Conservation (phyloP, 2,797 vertebrate species). For the Parotocinclus haroldoi region DNA sequence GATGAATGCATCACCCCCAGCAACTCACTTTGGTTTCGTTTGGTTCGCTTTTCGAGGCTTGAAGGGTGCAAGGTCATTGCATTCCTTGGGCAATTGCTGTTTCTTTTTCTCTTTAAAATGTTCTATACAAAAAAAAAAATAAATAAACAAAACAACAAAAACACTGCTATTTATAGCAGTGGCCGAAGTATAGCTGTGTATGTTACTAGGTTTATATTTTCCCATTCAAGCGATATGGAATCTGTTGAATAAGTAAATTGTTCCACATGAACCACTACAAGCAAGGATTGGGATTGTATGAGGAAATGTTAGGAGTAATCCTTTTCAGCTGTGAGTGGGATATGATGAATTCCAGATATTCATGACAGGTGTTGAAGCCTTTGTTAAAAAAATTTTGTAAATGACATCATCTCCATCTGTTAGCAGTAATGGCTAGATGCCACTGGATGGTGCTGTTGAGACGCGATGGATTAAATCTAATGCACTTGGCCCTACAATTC, state of each 20-base stretch:
- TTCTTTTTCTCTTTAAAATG: slow-evolving; percentile 5
- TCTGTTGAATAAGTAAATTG: too few species aligned
- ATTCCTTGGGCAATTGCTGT: slow-evolving; percentile 6
- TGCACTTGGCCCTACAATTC: background rate
- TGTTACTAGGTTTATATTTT: background rate
- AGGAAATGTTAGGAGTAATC: background rate
- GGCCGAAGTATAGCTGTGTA: background rate
- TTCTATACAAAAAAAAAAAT: background rate
- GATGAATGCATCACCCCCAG: slow-evolving; percentile 39
- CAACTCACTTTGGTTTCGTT: slow-evolving; percentile 32
- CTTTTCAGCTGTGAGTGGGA: background rate
- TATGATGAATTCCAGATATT: slow-evolving; percentile 7
- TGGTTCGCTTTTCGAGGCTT: slow-evolving; percentile 19
- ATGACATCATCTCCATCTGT: background rate
- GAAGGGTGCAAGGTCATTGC: slow-evolving; percentile 10
- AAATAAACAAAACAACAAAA: too few species aligned
- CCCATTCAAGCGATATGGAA: too few species aligned
- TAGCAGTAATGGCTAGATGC: background rate
- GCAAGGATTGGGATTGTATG: background rate
- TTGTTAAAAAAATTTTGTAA: background rate
- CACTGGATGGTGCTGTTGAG: slow-evolving; percentile 49
- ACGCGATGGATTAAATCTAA: background rate
- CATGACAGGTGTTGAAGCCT: background rate
- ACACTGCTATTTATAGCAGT: background rate
- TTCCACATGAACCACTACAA: background rate